phyloP scores from a whole-genome alignment of 2,113 vertebrate genomes.

The Kryptolebias marmoratus region DNA sequence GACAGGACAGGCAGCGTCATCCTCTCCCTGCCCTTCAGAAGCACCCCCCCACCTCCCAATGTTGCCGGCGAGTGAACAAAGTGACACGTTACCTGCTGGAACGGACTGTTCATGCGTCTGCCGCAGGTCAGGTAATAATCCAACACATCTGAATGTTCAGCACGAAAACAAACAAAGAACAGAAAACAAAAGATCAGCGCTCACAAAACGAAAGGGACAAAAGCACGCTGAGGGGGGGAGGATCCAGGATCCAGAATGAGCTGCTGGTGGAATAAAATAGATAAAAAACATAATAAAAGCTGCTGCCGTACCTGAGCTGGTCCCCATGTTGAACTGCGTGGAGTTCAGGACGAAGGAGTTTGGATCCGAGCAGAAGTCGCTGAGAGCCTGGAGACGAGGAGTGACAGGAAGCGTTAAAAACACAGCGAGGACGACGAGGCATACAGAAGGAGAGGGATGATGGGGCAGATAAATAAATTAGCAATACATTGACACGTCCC shows the following conservation, averaged over 20 bases:
- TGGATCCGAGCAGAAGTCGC: conserved; percentile 90
- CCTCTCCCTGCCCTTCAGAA: not conserved
- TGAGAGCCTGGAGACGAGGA: conserved; percentile 83
- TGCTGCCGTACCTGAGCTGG: conserved; percentile 83
- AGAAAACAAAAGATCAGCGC: conserved; percentile 52
- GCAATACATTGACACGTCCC: not conserved
- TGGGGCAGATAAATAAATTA: conserved; percentile 34
- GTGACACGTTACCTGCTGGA: conserved; percentile 85
- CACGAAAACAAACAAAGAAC: not conserved
- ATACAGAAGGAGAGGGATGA: conserved; percentile 11
- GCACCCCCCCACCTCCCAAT: conserved; percentile 7
- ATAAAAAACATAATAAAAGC: too few species aligned
- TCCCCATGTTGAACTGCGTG: conserved; percentile 85
- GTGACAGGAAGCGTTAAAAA: conserved; percentile 4
- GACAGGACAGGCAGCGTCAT: conserved; percentile 28
- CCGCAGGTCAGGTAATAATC: conserved; percentile 92
- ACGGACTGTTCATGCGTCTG: conserved; percentile 86
- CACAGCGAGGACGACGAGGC: conserved; percentile 40
- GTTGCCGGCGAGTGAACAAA: not conserved
- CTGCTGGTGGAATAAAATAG: not conserved
- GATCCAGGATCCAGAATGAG: conserved; percentile 22
- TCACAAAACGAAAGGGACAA: conserved; percentile 31
- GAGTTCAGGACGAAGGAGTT: conserved; percentile 88
- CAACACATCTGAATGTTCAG: conserved; percentile 84
- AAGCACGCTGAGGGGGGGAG: conserved; percentile 3